phyloP scores from a whole-genome alignment of 2,888 invertebrate species.

The Stramonita haemastoma region DNA sequence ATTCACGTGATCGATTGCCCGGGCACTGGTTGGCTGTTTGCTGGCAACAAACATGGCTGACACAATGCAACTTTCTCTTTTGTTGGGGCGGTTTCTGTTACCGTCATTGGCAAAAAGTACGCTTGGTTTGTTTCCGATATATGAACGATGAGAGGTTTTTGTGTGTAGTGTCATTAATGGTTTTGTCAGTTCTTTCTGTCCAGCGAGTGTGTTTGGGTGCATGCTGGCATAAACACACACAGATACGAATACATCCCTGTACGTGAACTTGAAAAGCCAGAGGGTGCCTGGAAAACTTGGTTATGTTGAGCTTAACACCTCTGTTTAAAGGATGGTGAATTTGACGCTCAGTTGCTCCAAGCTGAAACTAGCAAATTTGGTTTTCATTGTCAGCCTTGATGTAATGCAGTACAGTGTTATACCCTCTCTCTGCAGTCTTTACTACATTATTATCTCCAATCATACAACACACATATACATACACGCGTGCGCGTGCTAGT shows the following conservation, averaged over 20 bases:
- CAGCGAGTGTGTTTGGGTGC: background rate
- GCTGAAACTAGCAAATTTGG: no score
- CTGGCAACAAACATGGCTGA: slow-evolving; percentile 1
- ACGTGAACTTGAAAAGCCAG: background rate
- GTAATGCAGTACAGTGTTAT: no score
- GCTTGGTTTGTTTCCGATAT: background rate
- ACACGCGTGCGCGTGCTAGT: no score
- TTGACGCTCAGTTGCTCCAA: no score
- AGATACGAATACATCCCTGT: background rate
- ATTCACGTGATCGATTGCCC: slow-evolving; percentile 11
- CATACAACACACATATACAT: no score
- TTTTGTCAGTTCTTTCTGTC: background rate
- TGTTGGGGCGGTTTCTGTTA: background rate
- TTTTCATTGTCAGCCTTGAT: no score
- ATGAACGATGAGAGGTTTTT: background rate
- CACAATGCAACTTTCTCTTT: background rate
- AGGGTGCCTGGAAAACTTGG: no score
- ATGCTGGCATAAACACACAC: no score
- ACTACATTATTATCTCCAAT: no score
- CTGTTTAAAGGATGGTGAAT: no score
- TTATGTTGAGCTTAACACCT: no score
- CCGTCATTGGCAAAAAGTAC: background rate
- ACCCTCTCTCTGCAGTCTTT: no score
- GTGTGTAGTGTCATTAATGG: background rate
- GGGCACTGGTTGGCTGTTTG: background rate